Percentiles rank a stretch among this genome's conserved stretches.
Evolutionary conservation across 2,113 vertebrate genomes (phyloP).

Genomic region (Neolamprologus caudopunctatus): DNA sequence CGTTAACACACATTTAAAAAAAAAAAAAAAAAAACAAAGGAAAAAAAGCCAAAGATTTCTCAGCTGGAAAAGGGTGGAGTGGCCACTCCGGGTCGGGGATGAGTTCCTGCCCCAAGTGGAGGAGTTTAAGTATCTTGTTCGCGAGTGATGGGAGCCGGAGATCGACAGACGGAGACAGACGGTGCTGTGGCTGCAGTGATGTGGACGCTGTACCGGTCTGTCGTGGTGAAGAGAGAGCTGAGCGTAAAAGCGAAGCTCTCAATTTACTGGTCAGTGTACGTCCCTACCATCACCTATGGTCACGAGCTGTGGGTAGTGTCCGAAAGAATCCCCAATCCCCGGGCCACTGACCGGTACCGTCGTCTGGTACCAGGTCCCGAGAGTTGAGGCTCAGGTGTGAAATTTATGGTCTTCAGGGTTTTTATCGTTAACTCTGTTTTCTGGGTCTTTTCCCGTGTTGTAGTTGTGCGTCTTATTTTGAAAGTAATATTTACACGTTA

Average conservation of each 20-base stretch:
- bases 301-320: not conserved
- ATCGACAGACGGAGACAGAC: not conserved
- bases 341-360: not conserved
- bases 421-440: not conserved
- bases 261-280: accelerated
- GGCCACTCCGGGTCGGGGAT: accelerated
- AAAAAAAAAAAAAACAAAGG: not conserved
- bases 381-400: not conserved
- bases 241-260: accelerated
- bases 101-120: not conserved
- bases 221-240: not conserved
- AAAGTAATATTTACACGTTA: not conserved
- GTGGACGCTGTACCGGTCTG: accelerated
- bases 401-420: not conserved
- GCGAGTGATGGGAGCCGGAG: accelerated
- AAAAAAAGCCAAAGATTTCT: not conserved
- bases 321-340: not conserved
- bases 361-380: not conserved
- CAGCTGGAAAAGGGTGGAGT: not conserved
- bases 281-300: not conserved
- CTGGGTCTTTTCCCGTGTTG: not conserved
- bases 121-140: not conserved
- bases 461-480: not conserved
- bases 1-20: too few species aligned
- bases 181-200: not conserved